Conservation (phyloP, 2,888 invertebrate genomes). For the Agonopterix arenella region DNA sequence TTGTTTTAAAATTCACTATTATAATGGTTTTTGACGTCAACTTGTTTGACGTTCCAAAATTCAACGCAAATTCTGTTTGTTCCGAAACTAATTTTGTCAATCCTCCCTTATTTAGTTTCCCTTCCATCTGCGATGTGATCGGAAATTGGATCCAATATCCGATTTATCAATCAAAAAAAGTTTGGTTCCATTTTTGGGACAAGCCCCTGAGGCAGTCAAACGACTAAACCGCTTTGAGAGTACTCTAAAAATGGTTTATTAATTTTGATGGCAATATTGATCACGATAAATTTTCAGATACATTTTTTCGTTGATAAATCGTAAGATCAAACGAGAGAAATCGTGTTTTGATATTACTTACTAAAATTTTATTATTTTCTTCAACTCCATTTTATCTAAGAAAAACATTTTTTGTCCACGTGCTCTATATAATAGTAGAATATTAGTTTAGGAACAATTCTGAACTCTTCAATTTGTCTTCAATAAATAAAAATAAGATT, state of each 20-base stretch:
- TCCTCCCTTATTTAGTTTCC: slow-evolving; percentile 2
- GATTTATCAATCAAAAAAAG: slow-evolving; percentile 8
- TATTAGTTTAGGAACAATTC: no score
- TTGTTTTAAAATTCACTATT: no score
- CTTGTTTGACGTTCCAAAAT: slow-evolving; percentile 1
- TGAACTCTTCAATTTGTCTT: no score
- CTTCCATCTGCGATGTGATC: slow-evolving; percentile 7
- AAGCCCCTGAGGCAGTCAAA: not conserved
- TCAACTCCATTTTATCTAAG: no score
- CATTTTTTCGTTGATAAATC: no score
- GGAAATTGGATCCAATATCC: slow-evolving; percentile 17
- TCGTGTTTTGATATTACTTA: no score
- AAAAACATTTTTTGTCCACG: no score
- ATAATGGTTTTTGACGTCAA: not conserved
- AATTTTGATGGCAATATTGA: not conserved
- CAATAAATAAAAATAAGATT: no score
- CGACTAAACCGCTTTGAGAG: not conserved
- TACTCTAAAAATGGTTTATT: not conserved
- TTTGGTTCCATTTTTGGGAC: slow-evolving; percentile 7
- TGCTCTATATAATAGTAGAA: no score
- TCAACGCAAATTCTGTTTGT: slow-evolving; percentile 3
- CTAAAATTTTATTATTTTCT: no score
- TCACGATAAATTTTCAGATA: not conserved
- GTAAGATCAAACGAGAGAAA: no score
- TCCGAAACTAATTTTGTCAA: slow-evolving; percentile 6